Conservation (phyloP, 2,888 invertebrate genomes). For the Xestia c-nigrum region DNA sequence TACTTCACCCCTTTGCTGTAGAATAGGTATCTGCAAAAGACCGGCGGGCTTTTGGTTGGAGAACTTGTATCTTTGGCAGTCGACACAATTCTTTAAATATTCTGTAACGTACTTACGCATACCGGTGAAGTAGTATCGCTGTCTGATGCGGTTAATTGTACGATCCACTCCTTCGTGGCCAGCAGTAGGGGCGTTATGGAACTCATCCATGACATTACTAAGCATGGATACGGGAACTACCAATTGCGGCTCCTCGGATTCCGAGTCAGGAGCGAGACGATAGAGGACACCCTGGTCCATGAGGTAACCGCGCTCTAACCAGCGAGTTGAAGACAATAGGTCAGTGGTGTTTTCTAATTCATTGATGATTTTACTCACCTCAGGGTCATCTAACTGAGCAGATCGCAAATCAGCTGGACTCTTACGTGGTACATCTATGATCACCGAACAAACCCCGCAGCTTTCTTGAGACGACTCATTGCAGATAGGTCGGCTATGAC, state of each 20-base stretch:
- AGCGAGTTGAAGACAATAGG: neutral
- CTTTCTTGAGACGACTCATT: neutral
- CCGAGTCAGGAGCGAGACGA: slow-evolving; percentile 5
- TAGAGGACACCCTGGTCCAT: slow-evolving; percentile 23
- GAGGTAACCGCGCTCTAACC: slow-evolving; percentile 12
- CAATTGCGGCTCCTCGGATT: slow-evolving; percentile 15
- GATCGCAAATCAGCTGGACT: slow-evolving; percentile 8
- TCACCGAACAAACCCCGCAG: slow-evolving; percentile 13
- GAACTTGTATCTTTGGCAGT: slow-evolving; percentile 11
- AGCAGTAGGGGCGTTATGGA: slow-evolving; percentile 2
- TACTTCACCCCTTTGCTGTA: slow-evolving; percentile 1
- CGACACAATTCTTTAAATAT: slow-evolving; percentile 1
- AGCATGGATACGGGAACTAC: neutral
- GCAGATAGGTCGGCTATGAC: slow-evolving; percentile 8
- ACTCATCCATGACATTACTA: slow-evolving; percentile 2
- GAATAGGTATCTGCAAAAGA: neutral
- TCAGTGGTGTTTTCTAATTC: slow-evolving; percentile 11
- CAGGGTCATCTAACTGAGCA: slow-evolving; percentile 4
- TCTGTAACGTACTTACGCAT: slow-evolving; percentile 5
- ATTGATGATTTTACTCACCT: slow-evolving; percentile 17
- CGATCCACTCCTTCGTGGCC: slow-evolving; percentile 8
- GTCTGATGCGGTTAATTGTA: slow-evolving; percentile 7
- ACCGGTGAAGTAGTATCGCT: slow-evolving; percentile 10
- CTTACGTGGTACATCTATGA: slow-evolving; percentile 1
- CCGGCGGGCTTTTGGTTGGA: slow-evolving; percentile 3